Evolutionary conservation across 2,888 invertebrate species (phyloP).

Genomic region (Lasioglossum zephyrum): DNA sequence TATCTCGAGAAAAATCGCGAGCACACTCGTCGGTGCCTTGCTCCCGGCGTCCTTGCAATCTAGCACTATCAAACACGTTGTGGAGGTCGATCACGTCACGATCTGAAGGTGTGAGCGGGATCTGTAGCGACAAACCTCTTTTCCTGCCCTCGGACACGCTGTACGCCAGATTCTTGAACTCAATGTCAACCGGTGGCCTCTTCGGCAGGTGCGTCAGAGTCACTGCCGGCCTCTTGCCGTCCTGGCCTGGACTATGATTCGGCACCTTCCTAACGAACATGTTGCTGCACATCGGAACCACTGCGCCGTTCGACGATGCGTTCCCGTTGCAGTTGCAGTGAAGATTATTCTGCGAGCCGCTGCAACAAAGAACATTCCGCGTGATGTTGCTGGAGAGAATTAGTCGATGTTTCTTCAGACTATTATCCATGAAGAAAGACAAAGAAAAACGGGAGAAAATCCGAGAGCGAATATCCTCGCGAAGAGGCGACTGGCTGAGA

Average conservation of each 20-base stretch:
- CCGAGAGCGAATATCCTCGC: background rate
- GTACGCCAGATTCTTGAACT: constrained; percentile 94
- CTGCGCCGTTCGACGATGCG: constrained; percentile 78
- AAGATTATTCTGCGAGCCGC: constrained; percentile 90
- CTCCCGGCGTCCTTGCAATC: background rate
- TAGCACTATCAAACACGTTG: background rate
- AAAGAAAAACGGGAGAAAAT: background rate
- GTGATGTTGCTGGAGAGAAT: background rate
- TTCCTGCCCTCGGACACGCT: constrained; percentile 94
- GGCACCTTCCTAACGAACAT: constrained; percentile 89
- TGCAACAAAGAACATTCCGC: constrained; percentile 82
- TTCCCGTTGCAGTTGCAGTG: constrained; percentile 86
- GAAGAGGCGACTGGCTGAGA: background rate
- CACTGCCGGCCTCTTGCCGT: constrained; percentile 90
- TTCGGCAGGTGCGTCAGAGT: constrained; percentile 93
- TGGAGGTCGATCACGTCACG: background rate
- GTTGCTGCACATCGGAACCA: constrained; percentile 80
- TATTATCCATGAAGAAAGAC: background rate
- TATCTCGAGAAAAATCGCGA: background rate
- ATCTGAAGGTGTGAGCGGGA: background rate
- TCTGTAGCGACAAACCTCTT: constrained; percentile 84
- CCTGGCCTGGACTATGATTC: constrained; percentile 86
- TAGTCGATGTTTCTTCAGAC: background rate
- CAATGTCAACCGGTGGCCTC: constrained; percentile 95
- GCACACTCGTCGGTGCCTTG: background rate